These are phyloP conservation scores for Bovichtus variegatus DNA, from an alignment of 2,797 vertebrate genomes.

Conservation along the genomic window DNA sequence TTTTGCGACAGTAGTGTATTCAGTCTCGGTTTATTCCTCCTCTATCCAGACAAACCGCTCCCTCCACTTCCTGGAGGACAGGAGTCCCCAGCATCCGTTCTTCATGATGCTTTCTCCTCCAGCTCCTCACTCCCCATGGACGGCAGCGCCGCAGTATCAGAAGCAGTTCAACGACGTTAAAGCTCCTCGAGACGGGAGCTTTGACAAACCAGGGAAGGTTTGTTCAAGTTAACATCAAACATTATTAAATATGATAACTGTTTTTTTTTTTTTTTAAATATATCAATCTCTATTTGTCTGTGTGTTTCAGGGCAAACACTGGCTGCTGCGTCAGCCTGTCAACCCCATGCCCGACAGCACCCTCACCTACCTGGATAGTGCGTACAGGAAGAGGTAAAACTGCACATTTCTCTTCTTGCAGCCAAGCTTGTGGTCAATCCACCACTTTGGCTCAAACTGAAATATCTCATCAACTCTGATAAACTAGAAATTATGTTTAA, in stretches of 20 bases:
- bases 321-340: slow-evolving; percentile 86
- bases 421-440: too few relatives aligned
- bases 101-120: slow-evolving; percentile 87
- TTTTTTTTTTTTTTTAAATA: background rate
- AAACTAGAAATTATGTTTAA: background rate
- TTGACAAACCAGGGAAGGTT: slow-evolving; percentile 85
- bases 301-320: slow-evolving; percentile 86
- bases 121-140: slow-evolving; percentile 86
- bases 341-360: slow-evolving; percentile 85
- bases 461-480: background rate
- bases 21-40: background rate
- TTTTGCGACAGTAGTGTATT: background rate
- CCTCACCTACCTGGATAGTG: slow-evolving; percentile 81
- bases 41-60: slow-evolving; percentile 80
- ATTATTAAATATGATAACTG: rapidly evolving
- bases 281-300: background rate
- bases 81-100: slow-evolving; percentile 81
- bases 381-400: slow-evolving; percentile 81
- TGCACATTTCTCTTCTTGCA: background rate
- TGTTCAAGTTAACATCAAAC: rapidly evolving
- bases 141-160: slow-evolving; percentile 83
- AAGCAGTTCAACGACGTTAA: slow-evolving; percentile 74
- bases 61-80: slow-evolving; percentile 80
- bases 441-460: background rate
- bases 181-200: slow-evolving; percentile 87